Conservation (phyloP, 2,797 vertebrate species). For the Poecilia velifera region DNA sequence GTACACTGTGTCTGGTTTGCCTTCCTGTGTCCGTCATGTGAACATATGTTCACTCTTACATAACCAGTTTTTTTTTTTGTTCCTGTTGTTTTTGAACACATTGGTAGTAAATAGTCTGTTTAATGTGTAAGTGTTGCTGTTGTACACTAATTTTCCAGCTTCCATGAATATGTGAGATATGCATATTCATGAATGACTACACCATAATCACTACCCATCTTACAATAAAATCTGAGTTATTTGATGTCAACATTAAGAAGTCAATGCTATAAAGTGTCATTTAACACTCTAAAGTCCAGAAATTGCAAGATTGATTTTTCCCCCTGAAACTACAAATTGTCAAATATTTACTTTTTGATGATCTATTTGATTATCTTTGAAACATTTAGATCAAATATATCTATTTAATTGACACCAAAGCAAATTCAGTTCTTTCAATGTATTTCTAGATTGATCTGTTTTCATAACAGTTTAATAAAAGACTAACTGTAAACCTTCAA, state of each 20-base stretch:
- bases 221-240: conserved; percentile 17
- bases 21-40: conserved; percentile 7
- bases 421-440: not conserved
- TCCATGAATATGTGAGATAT: conserved; percentile 28
- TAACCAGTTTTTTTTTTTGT: conserved; percentile 27
- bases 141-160: conserved; percentile 39
- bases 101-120: not conserved
- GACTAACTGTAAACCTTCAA: not conserved
- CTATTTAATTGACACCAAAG: not conserved
- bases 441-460: not conserved
- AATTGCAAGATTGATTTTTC: not conserved
- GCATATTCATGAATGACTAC: conserved; percentile 40
- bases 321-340: not conserved
- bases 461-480: not conserved
- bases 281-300: not conserved
- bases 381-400: not conserved
- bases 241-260: conserved; percentile 50
- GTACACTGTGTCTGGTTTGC: conserved; percentile 52
- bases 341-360: not conserved
- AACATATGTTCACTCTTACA: conserved; percentile 21
- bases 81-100: conserved; percentile 9
- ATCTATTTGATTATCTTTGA: not conserved
- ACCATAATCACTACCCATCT: conserved; percentile 7
- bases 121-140: conserved; percentile 43
- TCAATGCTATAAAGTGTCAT: not conserved